Percentiles rank a stretch among this genome's conserved stretches.
phyloP scores from a whole-genome alignment of 2,888 invertebrate genomes.

The Eupithecia tripunctaria region DNA sequence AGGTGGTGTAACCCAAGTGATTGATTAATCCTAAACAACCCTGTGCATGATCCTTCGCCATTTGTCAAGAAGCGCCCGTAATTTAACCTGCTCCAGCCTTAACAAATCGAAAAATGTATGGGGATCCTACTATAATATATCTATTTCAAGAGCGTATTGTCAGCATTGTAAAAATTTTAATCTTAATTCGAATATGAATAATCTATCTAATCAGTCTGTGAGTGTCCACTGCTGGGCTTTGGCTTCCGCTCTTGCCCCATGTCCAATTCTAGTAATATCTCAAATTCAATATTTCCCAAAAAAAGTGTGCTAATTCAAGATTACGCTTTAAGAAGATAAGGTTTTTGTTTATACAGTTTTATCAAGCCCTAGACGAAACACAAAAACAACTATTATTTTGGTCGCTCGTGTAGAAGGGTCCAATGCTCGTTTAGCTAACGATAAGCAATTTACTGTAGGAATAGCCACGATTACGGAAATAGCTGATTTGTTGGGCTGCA shows the following conservation, averaged over 20 bases:
- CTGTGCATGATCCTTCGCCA: not conserved
- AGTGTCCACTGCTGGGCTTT: too few species aligned
- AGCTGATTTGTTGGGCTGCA: conserved; percentile 20
- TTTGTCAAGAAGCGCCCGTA: not conserved
- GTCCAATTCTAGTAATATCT: too few species aligned
- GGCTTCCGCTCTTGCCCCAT: not conserved
- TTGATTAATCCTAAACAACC: not conserved
- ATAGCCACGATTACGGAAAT: conserved; percentile 22
- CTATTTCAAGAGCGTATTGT: not conserved
- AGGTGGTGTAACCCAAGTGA: not conserved
- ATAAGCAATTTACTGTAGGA: conserved; percentile 20
- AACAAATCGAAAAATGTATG: not conserved
- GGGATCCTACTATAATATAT: not conserved
- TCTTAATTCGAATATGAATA: not conserved
- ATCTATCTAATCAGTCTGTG: not conserved
- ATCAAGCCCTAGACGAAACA: not conserved
- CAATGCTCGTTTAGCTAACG: conserved; percentile 13
- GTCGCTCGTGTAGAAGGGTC: conserved; percentile 13
- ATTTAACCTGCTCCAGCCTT: not conserved
- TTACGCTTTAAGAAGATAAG: too few species aligned
- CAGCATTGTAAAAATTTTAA: not conserved
- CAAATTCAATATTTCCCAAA: not conserved
- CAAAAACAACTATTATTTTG: conserved; percentile 12
- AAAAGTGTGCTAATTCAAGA: not conserved
- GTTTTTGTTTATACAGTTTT: not conserved